Percentiles rank a stretch among this genome's conserved stretches.
Conservation (phyloP, 2,888 invertebrate species). For the Penaeus monodon region DNA sequence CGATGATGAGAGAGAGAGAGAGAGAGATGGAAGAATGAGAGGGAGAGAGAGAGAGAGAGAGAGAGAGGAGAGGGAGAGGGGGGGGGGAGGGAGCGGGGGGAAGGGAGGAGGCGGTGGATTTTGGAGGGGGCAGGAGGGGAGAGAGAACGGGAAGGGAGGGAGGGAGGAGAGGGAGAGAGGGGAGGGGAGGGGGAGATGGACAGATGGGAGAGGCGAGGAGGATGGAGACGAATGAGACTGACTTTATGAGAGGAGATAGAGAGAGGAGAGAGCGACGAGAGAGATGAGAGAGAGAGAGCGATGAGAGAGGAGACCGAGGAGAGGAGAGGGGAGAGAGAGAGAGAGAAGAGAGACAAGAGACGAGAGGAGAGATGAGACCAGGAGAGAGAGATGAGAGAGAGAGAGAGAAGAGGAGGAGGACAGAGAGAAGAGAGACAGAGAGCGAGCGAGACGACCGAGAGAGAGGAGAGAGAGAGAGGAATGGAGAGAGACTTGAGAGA, state of each 20-base stretch:
- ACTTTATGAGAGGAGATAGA: too few species aligned
- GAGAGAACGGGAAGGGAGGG: not conserved
- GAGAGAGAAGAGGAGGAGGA: not conserved
- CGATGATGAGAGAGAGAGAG: not conserved
- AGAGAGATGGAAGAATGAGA: slow-evolving; percentile 7
- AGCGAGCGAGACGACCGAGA: not conserved
- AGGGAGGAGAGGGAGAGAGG: slow-evolving; percentile 11
- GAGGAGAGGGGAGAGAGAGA: not conserved
- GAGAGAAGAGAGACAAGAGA: too few species aligned
- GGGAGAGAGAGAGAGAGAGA: slow-evolving; percentile 16
- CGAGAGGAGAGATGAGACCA: not conserved
- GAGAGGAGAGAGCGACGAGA: too few species aligned
- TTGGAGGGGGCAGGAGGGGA: not conserved
- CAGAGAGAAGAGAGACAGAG: not conserved
- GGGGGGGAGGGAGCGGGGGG: not conserved
- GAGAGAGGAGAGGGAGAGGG: not conserved
- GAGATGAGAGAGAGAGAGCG: too few species aligned
- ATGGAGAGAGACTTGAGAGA: not conserved
- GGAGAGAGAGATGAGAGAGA: not conserved
- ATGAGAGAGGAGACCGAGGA: not conserved
- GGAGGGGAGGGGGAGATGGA: not conserved
- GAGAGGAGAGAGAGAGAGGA: slow-evolving; percentile 14
- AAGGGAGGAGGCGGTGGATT: not conserved
- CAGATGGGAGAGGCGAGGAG: not conserved
- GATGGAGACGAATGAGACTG: too few species aligned